Base-by-base conservation (phyloP, 1,140 invertebrate genomes). In the Rhizoglyphus robini region DNA sequence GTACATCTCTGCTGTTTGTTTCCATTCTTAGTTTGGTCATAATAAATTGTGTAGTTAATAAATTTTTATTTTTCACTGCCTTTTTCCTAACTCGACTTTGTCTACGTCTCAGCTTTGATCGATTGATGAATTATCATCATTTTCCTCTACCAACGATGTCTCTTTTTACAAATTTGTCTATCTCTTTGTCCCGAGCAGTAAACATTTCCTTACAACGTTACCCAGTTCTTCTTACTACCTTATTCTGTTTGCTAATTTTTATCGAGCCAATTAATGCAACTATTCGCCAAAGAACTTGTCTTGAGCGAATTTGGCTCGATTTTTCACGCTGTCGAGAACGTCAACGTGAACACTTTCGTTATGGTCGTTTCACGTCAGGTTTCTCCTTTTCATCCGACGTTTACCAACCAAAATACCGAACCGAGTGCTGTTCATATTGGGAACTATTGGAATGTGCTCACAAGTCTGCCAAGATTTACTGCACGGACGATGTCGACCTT, bases 361-460 rank as follows among this genome's bases (percentile, higher is more conserved):
- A 32, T 46, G 58, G 58, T 27, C 58, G 38, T 27, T 60, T 34
- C 27, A 34, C 58, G 23, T 30, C 38, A 20, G 58, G 58, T 23
- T 46, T 60, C n/a, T 60, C 27, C 15, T 60, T 46, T 23, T 60
- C 58, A 46, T n/a, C 58, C 11, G 58, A 60, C 27, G 58, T 60
- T 46, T 60, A 60, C 29, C 58, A 60, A 32, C 58, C 58, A 29
- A 60, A 60, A 46, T 60, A 60, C 30, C 15, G 27, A n/a, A 29
- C 31, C 5, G 63, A 30, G n/a, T 64, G 63, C 41, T 64, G 63
- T 38, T 47, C 63, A 1, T 64, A 64, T 57, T 64, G 63, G 63
- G 47, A 64, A 49, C 46, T 64, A 27, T 15, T 64, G 18, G 41
- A 64, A 36, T 64, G 63, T 57, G 38, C 51, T 32, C 46, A 64